Percentiles rank a stretch among this genome's conserved stretches.
These are phyloP conservation scores for Oncopeltus fasciatus DNA, from an alignment of 1,140 invertebrate genomes.

Conservation along the genomic window DNA sequence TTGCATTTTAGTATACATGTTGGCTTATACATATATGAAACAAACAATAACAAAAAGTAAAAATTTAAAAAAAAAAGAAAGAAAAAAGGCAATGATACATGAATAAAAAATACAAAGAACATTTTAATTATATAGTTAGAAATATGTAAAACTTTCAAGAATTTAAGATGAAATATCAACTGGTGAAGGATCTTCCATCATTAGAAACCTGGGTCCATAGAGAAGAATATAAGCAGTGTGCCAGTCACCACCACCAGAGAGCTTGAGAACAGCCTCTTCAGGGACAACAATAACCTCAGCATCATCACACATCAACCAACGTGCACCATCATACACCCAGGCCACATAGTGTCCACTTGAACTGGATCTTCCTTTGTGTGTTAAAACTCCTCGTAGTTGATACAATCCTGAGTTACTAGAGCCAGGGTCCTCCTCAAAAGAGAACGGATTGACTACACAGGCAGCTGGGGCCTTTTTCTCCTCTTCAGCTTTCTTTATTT, in stretches of 20 bases:
- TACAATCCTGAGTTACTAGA: background rate
- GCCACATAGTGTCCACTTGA: background rate
- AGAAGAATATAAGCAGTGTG: background rate
- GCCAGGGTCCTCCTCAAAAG: background rate
- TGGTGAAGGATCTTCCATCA: background rate
- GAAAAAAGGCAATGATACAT: too few relatives aligned
- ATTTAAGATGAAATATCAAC: too few relatives aligned
- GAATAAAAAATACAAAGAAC: too few relatives aligned
- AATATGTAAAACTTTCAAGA: too few relatives aligned
- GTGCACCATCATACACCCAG: background rate
- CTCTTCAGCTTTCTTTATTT: background rate
- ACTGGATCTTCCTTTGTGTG: background rate
- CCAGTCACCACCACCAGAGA: background rate
- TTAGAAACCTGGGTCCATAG: background rate
- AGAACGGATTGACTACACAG: background rate
- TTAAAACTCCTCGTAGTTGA: background rate
- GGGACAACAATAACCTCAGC: background rate
- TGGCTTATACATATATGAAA: too few relatives aligned
- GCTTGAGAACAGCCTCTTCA: background rate
- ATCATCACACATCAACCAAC: background rate
- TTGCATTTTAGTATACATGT: too few relatives aligned
- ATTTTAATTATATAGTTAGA: too few relatives aligned
- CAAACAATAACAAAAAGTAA: too few relatives aligned
- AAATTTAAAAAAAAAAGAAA: too few relatives aligned
- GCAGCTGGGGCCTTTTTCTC: background rate